A percentile compares a stretch with the other conserved stretches of the same genome.
phyloP scores from a whole-genome alignment of 2,113 vertebrate genomes.

The Nanger granti region DNA sequence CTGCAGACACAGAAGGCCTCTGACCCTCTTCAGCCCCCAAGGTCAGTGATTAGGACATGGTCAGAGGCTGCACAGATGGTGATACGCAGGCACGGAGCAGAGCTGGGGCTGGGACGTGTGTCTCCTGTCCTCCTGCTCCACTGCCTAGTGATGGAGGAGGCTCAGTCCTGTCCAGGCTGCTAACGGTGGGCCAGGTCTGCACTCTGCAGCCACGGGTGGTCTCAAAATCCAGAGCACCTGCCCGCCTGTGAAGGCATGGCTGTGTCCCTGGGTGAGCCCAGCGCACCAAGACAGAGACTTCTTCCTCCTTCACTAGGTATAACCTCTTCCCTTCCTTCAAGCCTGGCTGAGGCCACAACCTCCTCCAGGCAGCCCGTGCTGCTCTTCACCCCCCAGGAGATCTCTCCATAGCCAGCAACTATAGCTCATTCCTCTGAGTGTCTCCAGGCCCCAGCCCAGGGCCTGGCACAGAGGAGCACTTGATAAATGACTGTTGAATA shows the following conservation, averaged over 20 bases:
- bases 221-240: background rate
- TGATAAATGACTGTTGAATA: slow-evolving; percentile 30
- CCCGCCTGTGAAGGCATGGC: background rate
- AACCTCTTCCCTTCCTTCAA: background rate
- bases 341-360: background rate
- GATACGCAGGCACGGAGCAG: background rate
- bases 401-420: background rate
- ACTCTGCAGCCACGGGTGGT: background rate
- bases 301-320: background rate
- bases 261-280: background rate
- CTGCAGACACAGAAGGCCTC: background rate
- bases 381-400: background rate
- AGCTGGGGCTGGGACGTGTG: background rate
- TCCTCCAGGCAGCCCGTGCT: background rate
- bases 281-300: background rate
- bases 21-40: background rate
- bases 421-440: background rate
- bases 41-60: background rate
- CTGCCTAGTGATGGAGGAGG: background rate
- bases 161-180: background rate
- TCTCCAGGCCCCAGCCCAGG: background rate
- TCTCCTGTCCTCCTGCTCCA: background rate
- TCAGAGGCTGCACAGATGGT: background rate
- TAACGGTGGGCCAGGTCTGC: background rate
- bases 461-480: background rate